These are phyloP conservation scores for Tolmerus cingulatus DNA, from an alignment of 2,888 invertebrate genomes.

Conservation along the genomic window DNA sequence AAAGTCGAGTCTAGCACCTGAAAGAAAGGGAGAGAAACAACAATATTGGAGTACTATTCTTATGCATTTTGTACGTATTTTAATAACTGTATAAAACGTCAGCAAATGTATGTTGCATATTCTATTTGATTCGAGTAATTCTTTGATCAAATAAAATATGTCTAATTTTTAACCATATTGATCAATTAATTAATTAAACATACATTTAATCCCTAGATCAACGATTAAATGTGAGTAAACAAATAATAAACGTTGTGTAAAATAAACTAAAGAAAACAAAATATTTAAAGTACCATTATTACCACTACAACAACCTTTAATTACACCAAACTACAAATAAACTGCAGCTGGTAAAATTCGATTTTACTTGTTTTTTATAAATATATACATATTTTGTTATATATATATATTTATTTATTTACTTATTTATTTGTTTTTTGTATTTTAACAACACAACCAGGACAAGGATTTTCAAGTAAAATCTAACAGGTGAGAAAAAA, in stretches of 20 bases:
- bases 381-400: no score
- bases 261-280: background rate
- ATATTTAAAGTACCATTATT: background rate
- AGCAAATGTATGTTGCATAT: background rate
- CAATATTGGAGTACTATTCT: background rate
- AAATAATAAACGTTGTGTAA: background rate
- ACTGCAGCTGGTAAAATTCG: background rate
- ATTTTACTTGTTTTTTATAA: background rate
- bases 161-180: no score
- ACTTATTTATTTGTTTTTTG: background rate
- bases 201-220: background rate
- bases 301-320: conserved; percentile 14
- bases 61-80: background rate
- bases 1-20: background rate
- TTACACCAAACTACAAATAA: conserved; percentile 13
- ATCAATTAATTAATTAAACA: no score
- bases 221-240: background rate
- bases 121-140: no score
- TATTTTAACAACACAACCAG: background rate
- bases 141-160: no score
- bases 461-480: background rate
- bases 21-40: background rate
- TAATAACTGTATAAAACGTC: background rate
- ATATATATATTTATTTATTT: no score
- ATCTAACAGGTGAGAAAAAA: no score